These are phyloP conservation scores for Tanytarsus gracilentus DNA, from an alignment of 2,888 invertebrate genomes.

Conservation along the genomic window DNA sequence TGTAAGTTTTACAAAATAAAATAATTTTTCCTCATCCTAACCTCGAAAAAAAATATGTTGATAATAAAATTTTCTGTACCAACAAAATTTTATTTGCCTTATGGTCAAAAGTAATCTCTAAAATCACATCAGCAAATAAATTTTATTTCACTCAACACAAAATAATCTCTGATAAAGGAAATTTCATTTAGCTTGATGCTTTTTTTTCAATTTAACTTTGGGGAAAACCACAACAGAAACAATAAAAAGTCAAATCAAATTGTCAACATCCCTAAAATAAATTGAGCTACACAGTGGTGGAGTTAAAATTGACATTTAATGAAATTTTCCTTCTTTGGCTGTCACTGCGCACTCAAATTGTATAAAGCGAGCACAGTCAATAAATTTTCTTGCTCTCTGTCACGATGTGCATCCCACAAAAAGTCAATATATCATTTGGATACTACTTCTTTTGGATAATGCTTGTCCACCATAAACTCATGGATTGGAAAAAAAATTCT, in stretches of 20 bases:
- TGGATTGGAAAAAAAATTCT: no score
- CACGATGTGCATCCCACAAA: neutral
- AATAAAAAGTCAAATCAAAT: slow-evolving; percentile 29
- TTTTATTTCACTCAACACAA: neutral
- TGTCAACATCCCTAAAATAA: slow-evolving; percentile 29
- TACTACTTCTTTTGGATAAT: neutral
- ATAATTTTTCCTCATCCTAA: no score
- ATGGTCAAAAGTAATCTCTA: no score
- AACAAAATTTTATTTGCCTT: no score
- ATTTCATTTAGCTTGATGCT: slow-evolving; percentile 18
- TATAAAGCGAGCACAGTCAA: slow-evolving; percentile 11
- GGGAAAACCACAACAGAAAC: slow-evolving; percentile 13
- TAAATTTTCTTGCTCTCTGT: slow-evolving; percentile 19
- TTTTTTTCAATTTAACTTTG: slow-evolving; percentile 27
- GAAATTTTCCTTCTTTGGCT: neutral
- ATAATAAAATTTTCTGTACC: no score
- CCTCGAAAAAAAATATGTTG: no score
- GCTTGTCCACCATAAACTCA: no score
- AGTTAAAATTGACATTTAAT: neutral
- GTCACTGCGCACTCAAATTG: slow-evolving; percentile 19
- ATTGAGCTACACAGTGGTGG: slow-evolving; percentile 15
- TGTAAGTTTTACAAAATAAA: no score
- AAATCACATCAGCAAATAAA: no score
- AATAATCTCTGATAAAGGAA: slow-evolving; percentile 17
- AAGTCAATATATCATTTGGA: neutral